Percentiles rank a stretch among this genome's conserved stretches.
phyloP scores from a whole-genome alignment of 64 coral and sea anemone genomes.

The Cladopsammia gracilis region DNA sequence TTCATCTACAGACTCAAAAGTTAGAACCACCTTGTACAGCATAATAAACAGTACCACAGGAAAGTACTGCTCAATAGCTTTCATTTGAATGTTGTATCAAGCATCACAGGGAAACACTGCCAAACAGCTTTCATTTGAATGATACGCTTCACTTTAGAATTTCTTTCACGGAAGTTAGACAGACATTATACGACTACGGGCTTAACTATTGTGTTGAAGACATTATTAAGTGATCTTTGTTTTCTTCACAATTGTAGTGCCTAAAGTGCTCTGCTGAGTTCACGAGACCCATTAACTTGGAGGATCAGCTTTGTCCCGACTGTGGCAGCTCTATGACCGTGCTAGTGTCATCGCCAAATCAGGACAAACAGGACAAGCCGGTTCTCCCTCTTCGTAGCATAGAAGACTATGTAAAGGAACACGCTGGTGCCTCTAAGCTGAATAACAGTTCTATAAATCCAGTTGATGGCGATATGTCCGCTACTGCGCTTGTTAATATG shows the following conservation, averaged over 20 bases:
- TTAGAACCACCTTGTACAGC: no score
- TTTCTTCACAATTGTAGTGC: slow-evolving; percentile 55
- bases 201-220: background rate
- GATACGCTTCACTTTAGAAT: no score
- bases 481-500: slow-evolving; percentile 7
- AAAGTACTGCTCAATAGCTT: no score
- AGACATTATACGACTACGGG: no score
- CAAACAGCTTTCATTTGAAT: no score
- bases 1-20: no score
- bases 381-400: background rate
- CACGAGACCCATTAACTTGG: slow-evolving; percentile 11
- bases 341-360: slow-evolving; percentile 26
- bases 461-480: background rate
- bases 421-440: background rate
- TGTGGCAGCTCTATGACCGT: slow-evolving; percentile 68
- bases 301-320: slow-evolving; percentile 65
- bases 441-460: slow-evolving; percentile 39
- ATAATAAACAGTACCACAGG: no score
- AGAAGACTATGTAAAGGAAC: background rate
- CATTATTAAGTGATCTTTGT: background rate
- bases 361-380: background rate
- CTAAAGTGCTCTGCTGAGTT: slow-evolving; percentile 84
- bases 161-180: no score
- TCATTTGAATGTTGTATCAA: no score
- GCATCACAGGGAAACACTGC: no score